Conservation (phyloP, 2,113 vertebrate species). For the Myanophis thanlyinensis region DNA sequence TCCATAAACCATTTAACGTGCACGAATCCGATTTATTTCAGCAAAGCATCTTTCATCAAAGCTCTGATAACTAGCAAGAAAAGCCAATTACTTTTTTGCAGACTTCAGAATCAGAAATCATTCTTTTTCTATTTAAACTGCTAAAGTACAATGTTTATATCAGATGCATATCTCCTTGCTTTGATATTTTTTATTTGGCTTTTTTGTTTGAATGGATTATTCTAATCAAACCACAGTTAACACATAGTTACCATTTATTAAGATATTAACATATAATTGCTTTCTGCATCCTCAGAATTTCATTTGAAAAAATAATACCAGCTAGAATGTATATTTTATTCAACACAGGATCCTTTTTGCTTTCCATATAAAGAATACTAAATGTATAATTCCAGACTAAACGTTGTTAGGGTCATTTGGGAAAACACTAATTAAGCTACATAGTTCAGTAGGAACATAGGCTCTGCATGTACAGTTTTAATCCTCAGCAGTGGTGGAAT, state of each 20-base stretch:
- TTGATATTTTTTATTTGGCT: not conserved
- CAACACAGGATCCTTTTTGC: not conserved
- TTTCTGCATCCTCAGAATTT: not conserved
- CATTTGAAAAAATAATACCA: not conserved
- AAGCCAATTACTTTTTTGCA: not conserved
- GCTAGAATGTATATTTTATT: not conserved
- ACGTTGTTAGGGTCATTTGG: not conserved
- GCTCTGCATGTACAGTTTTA: not conserved
- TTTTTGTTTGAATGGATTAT: not conserved
- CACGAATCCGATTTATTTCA: not conserved
- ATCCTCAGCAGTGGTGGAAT: no score
- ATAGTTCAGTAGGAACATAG: not conserved
- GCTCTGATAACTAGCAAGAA: not conserved
- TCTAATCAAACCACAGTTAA: not conserved
- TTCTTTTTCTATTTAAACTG: not conserved
- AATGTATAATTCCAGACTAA: not conserved
- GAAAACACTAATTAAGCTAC: not conserved
- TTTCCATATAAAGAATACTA: not conserved
- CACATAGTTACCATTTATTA: not conserved
- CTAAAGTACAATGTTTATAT: conserved; percentile 7
- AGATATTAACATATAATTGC: not conserved
- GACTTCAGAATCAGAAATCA: not conserved
- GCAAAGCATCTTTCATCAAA: not conserved
- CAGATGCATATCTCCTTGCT: not conserved
- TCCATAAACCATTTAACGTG: not conserved